Conservation (phyloP, 2,113 vertebrate genomes). For the Indicator maculatus region DNA sequence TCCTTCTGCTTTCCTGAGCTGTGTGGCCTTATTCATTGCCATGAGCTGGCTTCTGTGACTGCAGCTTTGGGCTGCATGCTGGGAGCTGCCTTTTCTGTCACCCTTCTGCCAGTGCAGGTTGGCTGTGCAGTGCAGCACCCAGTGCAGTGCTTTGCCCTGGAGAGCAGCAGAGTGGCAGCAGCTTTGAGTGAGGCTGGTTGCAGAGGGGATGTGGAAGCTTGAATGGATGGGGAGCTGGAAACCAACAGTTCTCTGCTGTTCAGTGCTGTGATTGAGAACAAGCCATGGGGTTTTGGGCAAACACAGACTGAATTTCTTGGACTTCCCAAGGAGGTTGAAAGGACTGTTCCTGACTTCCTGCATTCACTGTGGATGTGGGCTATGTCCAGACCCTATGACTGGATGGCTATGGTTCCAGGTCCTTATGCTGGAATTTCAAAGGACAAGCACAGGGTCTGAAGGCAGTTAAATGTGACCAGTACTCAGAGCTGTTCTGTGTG, state of each 20-base stretch:
- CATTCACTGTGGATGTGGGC: neutral
- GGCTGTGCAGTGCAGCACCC: neutral
- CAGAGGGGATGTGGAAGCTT: neutral
- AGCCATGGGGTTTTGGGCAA: neutral
- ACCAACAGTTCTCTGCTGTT: neutral
- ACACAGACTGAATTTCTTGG: neutral
- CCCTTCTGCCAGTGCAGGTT: rapidly evolving
- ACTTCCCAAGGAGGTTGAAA: neutral
- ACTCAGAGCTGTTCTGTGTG: neutral
- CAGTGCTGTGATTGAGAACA: neutral
- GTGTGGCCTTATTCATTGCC: neutral
- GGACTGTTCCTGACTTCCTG: neutral
- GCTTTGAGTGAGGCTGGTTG: neutral
- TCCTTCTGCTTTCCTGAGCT: neutral
- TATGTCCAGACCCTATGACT: no score
- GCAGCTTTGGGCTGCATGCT: neutral
- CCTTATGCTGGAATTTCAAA: neutral
- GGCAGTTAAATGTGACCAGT: neutral
- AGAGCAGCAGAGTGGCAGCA: neutral
- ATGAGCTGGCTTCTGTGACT: neutral
- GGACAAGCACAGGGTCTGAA: neutral
- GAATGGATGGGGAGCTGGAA: neutral
- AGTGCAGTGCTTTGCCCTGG: neutral
- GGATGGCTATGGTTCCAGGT: neutral
- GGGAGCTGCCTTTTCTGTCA: neutral